phyloP scores from a whole-genome alignment of 2,797 vertebrate species.

The Sylvia borin region DNA sequence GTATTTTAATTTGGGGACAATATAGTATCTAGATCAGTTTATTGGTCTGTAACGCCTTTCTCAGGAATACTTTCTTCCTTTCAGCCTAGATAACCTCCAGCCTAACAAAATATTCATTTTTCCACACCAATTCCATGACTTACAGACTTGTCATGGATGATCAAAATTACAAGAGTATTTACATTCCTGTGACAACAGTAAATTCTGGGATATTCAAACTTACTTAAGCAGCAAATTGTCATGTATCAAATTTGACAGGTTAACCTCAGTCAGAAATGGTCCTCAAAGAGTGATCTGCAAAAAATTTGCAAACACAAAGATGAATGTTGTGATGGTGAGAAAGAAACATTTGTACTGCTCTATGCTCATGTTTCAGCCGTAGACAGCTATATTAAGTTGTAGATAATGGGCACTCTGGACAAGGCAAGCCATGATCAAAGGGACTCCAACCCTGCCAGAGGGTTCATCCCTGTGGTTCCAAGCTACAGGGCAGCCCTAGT shows the following conservation, averaged over 20 bases:
- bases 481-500: neutral
- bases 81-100: neutral
- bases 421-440: neutral
- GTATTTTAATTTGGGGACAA: neutral
- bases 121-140: no score
- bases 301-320: neutral
- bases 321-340: neutral
- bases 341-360: neutral
- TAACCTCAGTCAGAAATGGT: neutral
- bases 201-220: neutral
- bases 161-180: neutral
- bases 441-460: neutral
- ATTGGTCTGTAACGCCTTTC: neutral
- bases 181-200: neutral
- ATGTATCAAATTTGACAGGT: neutral
- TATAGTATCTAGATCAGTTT: neutral
- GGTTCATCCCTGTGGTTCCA: neutral
- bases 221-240: neutral
- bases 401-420: neutral
- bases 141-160: neutral
- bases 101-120: neutral
- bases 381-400: no score
- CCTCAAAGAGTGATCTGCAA: neutral
- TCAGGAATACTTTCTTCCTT: neutral
- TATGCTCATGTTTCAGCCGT: neutral